A percentile compares a stretch with the other conserved stretches of the same genome.
Conservation (phyloP, 2,797 vertebrate genomes). For the Lepilemur septentrionalis region DNA sequence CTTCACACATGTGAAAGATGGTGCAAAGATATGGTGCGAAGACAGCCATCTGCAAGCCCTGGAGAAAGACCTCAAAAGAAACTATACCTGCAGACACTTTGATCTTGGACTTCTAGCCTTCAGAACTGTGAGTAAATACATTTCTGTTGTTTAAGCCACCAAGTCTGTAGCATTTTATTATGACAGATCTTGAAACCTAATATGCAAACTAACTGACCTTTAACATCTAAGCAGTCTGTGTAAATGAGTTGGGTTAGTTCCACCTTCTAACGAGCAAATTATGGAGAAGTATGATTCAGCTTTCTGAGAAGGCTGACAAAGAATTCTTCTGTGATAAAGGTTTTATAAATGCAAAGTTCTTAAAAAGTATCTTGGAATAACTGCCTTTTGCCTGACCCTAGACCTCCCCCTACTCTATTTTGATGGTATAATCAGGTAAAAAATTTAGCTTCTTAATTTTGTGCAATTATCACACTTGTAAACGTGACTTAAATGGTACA, state of each 20-base stretch:
- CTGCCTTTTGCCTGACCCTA: not conserved
- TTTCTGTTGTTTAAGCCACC: not conserved
- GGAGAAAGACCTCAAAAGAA: not conserved
- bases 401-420: rapidly evolving
- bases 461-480: not conserved
- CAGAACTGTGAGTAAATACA: not conserved
- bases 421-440: not conserved
- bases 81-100: too few relatives aligned
- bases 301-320: not conserved
- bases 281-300: not conserved
- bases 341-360: not conserved
- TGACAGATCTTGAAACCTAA: not conserved
- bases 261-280: not conserved
- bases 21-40: not conserved
- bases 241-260: not conserved
- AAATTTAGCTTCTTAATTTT: not conserved
- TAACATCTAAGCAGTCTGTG: not conserved
- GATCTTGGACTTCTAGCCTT: too few relatives aligned
- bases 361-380: not conserved
- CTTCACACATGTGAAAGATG: rapidly evolving
- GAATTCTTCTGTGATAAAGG: not conserved
- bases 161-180: not conserved
- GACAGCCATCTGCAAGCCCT: rapidly evolving
- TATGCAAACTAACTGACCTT: not conserved
- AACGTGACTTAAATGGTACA: too few relatives aligned